Percentiles rank a stretch among this genome's conserved stretches.
Conservation (phyloP, 2,797 vertebrate species). For the Lophius americanus region DNA sequence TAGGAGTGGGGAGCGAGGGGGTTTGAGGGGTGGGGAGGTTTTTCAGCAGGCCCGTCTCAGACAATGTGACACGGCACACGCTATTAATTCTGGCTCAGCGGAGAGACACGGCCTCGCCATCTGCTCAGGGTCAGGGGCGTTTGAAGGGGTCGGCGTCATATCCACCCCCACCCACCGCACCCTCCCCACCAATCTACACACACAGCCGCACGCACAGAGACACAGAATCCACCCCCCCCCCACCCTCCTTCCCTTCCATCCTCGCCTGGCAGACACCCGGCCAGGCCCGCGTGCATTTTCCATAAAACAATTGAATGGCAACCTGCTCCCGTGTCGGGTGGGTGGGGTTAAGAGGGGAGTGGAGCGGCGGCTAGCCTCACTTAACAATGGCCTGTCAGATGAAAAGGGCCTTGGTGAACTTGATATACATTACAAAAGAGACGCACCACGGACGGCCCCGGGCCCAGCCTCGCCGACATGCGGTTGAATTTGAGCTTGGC, state of each 20-base stretch:
- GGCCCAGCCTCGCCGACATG: conserved; percentile 48
- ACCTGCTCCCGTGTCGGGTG: conserved; percentile 82
- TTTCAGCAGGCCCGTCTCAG: conserved; percentile 78
- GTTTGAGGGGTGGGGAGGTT: conserved; percentile 2
- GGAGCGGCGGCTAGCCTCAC: conserved; percentile 55
- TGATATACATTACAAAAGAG: conserved; percentile 90
- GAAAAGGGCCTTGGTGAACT: conserved; percentile 79
- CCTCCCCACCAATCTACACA: conserved; percentile 40
- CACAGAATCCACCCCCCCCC: conserved; percentile 58
- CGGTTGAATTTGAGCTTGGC: conserved; percentile 81
- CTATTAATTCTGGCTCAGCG: conserved; percentile 91
- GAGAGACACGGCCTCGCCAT: conserved; percentile 88
- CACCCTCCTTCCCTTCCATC: conserved; percentile 35
- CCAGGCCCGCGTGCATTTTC: conserved; percentile 80
- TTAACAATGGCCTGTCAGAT: conserved; percentile 84
- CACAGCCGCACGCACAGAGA: conserved; percentile 43
- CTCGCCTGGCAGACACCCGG: conserved; percentile 81
- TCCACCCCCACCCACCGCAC: conserved; percentile 27
- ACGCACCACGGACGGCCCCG: conserved; percentile 63
- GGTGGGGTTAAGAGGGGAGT: conserved; percentile 68
- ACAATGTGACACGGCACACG: conserved; percentile 92
- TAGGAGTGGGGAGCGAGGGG: conserved; percentile 24
- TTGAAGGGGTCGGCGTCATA: conserved; percentile 86
- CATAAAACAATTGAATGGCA: conserved; percentile 86
- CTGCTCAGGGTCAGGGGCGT: conserved; percentile 90